Evolutionary conservation across 2,888 invertebrate species (phyloP).

Genomic region (Thymelicus acteon): DNA sequence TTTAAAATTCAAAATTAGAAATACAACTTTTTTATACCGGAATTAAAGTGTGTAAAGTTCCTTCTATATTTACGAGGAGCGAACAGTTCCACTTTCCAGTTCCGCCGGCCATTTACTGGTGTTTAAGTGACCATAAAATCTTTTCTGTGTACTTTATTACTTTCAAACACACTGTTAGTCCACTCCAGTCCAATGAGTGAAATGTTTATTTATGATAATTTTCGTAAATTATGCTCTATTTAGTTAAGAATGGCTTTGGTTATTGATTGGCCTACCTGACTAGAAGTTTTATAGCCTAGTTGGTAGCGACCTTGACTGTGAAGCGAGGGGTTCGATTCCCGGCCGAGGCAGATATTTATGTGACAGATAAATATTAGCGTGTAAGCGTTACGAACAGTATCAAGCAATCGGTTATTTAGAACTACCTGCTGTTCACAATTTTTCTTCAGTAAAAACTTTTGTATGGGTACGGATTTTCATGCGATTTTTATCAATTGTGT

Average conservation of each 20-base stretch:
- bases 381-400: too few species aligned
- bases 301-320: too few species aligned
- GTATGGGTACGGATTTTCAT: too few species aligned
- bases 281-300: too few species aligned
- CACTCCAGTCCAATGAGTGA: background rate
- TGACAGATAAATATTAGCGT: too few species aligned
- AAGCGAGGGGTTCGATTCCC: too few species aligned
- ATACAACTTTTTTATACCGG: background rate
- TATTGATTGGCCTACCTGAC: background rate
- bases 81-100: conserved; percentile 35
- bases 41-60: conserved; percentile 16
- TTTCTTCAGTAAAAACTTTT: too few species aligned
- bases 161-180: conserved; percentile 2
- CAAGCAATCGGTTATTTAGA: too few species aligned
- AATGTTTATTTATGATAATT: background rate
- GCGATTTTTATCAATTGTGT: too few species aligned
- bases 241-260: background rate
- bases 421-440: too few species aligned
- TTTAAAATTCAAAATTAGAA: too few species aligned
- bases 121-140: conserved; percentile 34
- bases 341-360: too few species aligned
- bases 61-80: conserved; percentile 31
- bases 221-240: background rate
- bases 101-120: conserved; percentile 11
- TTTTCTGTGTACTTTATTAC: conserved; percentile 27